Percentiles rank a stretch among this genome's conserved stretches.
Evolutionary conservation across 1,140 invertebrate genomes (phyloP).

Genomic region (Panagrolaimus sp.): DNA sequence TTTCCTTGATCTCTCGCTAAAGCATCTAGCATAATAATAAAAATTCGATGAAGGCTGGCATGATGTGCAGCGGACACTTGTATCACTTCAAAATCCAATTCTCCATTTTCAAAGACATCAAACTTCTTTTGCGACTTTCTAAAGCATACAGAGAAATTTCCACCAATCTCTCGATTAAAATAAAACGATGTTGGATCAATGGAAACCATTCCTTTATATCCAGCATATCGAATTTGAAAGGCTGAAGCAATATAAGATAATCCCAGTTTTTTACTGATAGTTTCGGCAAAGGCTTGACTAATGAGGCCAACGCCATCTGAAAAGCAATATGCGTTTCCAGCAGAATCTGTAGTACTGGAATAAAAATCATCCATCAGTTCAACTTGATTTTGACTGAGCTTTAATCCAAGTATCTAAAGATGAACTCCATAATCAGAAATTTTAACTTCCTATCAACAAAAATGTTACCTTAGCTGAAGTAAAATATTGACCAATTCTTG

Average conservation of each 20-base stretch:
- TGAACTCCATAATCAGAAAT: no score
- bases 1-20: no score
- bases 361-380: not conserved
- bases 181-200: conserved; percentile 15
- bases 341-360: not conserved
- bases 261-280: conserved; percentile 11
- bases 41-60: no score
- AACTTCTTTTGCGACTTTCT: no score
- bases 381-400: not conserved
- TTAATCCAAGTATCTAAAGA: not conserved
- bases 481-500: not conserved
- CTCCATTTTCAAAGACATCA: no score
- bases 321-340: conserved; percentile 14
- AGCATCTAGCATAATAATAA: no score
- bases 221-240: conserved; percentile 37
- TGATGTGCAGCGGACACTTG: no score
- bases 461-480: not conserved
- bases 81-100: no score
- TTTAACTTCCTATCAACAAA: no score
- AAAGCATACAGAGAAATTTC: no score
- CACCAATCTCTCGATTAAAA: no score
- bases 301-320: conserved; percentile 42
- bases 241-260: conserved; percentile 22
- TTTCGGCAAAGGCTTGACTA: conserved; percentile 13
- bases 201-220: conserved; percentile 35